Evolutionary conservation across 2,888 invertebrate species (phyloP), one percentile per base, ranked within the genome.

Genomic region (Keiferia lycopersicella): DNA sequence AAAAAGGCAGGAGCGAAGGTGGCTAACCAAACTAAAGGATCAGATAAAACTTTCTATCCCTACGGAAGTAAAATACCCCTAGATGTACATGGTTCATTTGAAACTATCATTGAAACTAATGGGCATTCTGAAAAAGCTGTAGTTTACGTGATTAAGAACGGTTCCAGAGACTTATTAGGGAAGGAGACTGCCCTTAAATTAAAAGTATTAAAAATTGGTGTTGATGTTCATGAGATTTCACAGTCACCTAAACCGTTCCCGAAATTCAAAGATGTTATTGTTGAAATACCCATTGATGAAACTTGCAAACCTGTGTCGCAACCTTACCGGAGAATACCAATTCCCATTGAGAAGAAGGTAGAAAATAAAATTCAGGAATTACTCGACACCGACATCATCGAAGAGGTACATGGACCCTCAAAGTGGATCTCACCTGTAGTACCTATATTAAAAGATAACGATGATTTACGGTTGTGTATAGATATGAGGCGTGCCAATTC

Each of bases 331-430:
- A 20, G 22, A 22, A 53, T 53, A 53, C 30, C 58, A 18, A 64
- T 11, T n/a, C 61, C 20, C 50, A 60, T 73, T 1, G 66, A 70
- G 60, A 69, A 66, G 6, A 61, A 6, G 6, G 26, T 26, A 2
- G 26, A 26, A 26, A 26, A 26, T 6, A 26, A 26, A 26, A 26
- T 26, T 26, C 26, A 26, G 26, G 26, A 26, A 6, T 6, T 26
- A 26, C 26, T 26, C 2, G 26, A 26, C 26, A 6, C 26, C 26
- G 26, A 26, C 26, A 26, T 26, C 26, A 26, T 26, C 26, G 26
- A 26, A 6, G 6, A 26, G 26, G 26, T 26, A 26, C 26, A 26
- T 26, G 26, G 26, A 26, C 26, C 26, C 2, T 26, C 26, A 2
- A 26, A 26, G 26, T 26, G 26, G 26, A 26, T 26, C 26, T 26